A percentile compares a stretch with the other conserved stretches of the same genome.
Evolutionary conservation across 2,888 invertebrate species (phyloP).

Genomic region (Mantis religiosa): DNA sequence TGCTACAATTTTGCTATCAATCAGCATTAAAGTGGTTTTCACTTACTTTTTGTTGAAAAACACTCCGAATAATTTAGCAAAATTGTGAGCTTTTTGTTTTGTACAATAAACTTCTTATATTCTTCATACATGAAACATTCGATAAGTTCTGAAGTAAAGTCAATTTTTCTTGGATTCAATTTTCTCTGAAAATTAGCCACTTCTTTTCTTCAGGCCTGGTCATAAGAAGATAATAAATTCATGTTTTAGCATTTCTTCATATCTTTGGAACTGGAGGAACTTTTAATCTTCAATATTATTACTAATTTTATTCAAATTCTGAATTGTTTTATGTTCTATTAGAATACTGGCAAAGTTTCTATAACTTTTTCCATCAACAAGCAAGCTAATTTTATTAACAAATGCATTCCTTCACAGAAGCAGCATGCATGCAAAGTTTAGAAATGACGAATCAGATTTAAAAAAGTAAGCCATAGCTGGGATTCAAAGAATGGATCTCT

Average conservation of each 20-base stretch:
- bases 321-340: no score
- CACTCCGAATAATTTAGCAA: background rate
- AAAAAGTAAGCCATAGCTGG: no score
- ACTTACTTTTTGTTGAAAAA: background rate
- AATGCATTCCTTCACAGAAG: no score
- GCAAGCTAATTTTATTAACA: no score
- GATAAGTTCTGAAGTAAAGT: background rate
- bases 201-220: background rate
- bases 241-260: background rate
- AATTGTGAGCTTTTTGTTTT: background rate
- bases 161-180: background rate
- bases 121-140: background rate
- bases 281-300: background rate
- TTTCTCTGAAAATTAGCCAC: background rate
- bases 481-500: no score
- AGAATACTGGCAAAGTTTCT: no score
- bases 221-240: background rate
- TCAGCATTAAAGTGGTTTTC: background rate
- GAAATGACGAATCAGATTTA: no score
- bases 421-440: no score
- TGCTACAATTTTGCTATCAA: background rate
- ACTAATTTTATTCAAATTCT: background rate
- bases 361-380: no score
- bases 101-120: background rate
- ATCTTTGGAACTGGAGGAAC: background rate